A percentile compares a stretch with the other conserved stretches of the same genome.
phyloP scores from a whole-genome alignment of 2,113 vertebrate genomes.

The Mastomys natalensis region DNA sequence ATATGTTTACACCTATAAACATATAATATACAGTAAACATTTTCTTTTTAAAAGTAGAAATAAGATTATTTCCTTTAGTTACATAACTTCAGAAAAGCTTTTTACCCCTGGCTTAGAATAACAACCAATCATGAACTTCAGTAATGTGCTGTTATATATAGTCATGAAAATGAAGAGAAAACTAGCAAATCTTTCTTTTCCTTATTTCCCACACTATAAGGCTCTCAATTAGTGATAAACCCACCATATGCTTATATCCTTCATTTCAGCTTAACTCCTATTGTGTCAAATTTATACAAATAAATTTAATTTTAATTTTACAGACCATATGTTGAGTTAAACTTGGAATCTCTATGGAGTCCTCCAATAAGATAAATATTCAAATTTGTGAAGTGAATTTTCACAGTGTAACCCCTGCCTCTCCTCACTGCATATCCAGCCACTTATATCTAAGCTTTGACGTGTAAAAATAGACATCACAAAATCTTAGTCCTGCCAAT shows the following conservation, averaged over 20 bases:
- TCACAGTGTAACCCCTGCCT: conserved; percentile 47
- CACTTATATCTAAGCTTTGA: conserved; percentile 53
- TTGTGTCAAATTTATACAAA: conserved; percentile 79
- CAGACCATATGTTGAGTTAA: conserved; percentile 79
- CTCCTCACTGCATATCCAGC: conserved; percentile 44
- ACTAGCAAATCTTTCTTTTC: neutral
- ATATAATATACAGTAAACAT: neutral
- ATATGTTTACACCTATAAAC: neutral
- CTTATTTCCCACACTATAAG: neutral
- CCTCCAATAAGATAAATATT: conserved; percentile 77
- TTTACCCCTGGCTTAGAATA: neutral
- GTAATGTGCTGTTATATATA: neutral
- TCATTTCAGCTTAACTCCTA: conserved; percentile 66
- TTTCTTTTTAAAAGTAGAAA: neutral
- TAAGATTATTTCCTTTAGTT: neutral
- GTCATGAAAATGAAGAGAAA: conserved; percentile 44
- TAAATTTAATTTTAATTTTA: conserved; percentile 81
- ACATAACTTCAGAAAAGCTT: neutral
- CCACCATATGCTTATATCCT: conserved; percentile 73
- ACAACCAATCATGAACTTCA: neutral
- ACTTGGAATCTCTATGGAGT: conserved; percentile 70
- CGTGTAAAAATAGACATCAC: conserved; percentile 45
- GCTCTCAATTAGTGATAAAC: conserved; percentile 65
- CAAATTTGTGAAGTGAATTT: conserved; percentile 69
- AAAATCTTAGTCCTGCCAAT: conserved; percentile 38